Conservation (phyloP, 2,797 vertebrate genomes). For the Danio jaintianensis region DNA sequence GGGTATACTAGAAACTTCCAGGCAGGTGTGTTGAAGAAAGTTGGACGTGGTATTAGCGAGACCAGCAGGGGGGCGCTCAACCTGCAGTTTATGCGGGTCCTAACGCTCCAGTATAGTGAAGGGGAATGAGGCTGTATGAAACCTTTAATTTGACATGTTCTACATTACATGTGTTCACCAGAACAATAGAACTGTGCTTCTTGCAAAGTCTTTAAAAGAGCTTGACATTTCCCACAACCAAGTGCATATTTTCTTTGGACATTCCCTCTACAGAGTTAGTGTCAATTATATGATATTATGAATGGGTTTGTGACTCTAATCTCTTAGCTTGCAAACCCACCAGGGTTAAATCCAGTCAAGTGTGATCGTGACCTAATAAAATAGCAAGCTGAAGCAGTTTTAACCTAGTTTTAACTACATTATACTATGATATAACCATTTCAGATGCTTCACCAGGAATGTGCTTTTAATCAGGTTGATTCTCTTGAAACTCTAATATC, state of each 20-base stretch:
- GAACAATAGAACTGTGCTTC: constrained; percentile 39
- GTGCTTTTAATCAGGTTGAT: too few species aligned
- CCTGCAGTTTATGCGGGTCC: too few species aligned
- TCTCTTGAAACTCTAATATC: constrained; percentile 22
- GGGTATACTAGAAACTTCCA: too few species aligned
- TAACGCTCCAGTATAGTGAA: too few species aligned
- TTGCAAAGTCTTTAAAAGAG: constrained; percentile 66
- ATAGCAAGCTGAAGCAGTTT: neutral
- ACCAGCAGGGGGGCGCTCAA: too few species aligned
- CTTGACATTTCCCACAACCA: constrained; percentile 74
- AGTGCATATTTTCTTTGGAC: constrained; percentile 67
- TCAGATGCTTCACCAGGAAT: neutral
- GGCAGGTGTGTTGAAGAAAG: too few species aligned
- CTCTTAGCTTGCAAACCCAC: constrained; percentile 70
- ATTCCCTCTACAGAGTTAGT: constrained; percentile 54
- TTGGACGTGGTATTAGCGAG: too few species aligned
- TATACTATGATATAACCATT: neutral
- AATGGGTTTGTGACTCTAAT: constrained; percentile 79
- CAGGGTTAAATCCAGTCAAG: constrained; percentile 73
- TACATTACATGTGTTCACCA: neutral
- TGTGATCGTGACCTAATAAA: constrained; percentile 56
- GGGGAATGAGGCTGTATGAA: neutral
- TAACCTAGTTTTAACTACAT: neutral
- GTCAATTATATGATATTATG: constrained; percentile 81
- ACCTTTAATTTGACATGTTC: neutral